Evolutionary conservation across 1,140 invertebrate species (phyloP).

Genomic region (Pentalonia nigronervosa): DNA sequence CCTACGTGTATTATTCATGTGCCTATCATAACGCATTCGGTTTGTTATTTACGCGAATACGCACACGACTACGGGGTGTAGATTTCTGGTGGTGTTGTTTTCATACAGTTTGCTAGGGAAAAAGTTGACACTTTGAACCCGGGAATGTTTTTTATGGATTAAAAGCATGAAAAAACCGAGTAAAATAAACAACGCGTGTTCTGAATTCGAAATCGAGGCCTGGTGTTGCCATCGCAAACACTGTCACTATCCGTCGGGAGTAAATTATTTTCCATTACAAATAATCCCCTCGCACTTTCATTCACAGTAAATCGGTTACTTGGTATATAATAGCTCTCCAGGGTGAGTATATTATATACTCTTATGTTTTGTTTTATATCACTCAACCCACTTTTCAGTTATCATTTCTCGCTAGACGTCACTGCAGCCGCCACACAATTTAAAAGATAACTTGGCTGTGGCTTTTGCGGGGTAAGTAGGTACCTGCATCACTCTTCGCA

Average conservation of each 20-base stretch:
- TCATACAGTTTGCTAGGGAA: neutral
- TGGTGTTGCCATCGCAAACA: neutral
- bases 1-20: neutral
- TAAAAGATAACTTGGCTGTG: neutral
- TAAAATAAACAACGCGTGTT: conserved; percentile 35
- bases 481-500: neutral
- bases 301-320: conserved; percentile 9
- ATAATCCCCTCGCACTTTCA: neutral
- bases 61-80: neutral
- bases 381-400: no score
- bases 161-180: neutral
- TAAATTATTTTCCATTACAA: conserved; percentile 44
- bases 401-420: neutral
- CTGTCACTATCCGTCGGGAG: neutral
- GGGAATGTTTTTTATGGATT: neutral
- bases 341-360: neutral
- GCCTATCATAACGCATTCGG: conserved; percentile 1
- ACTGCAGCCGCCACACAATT: neutral
- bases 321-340: conserved; percentile 6
- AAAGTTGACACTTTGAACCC: conserved; percentile 17
- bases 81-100: neutral
- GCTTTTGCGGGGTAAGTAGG: neutral
- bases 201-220: conserved; percentile 22
- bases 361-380: neutral
- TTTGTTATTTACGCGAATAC: neutral